Evolutionary conservation across 2,797 vertebrate genomes (phyloP).

Genomic region (Oreochromis grahami): DNA sequence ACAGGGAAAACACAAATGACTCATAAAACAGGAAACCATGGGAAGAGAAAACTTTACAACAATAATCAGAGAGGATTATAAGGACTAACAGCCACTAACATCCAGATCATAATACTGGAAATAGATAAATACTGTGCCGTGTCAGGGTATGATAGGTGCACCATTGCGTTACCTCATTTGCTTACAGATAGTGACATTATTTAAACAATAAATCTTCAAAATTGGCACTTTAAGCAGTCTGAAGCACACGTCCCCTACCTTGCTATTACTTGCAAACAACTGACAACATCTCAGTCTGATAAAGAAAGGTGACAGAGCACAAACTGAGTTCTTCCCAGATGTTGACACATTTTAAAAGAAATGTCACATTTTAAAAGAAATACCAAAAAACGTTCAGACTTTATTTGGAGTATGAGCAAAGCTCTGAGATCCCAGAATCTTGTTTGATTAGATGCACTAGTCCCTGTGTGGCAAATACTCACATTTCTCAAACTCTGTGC

Average conservation of each 20-base stretch:
- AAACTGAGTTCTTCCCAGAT: background rate
- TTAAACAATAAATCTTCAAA: background rate
- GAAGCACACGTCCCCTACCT: background rate
- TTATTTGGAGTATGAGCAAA: background rate
- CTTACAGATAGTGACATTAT: background rate
- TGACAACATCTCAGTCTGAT: background rate
- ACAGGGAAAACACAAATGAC: background rate
- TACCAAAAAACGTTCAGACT: background rate
- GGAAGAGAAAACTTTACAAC: background rate
- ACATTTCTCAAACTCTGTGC: background rate
- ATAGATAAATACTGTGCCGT: background rate
- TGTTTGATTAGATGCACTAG: background rate
- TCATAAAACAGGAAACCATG: background rate
- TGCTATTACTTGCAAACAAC: background rate
- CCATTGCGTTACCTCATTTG: background rate
- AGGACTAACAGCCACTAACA: background rate
- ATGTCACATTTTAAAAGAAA: background rate
- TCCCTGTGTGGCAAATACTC: background rate
- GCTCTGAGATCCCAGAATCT: background rate
- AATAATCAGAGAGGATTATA: background rate
- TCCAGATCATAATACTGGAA: background rate
- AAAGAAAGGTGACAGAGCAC: background rate
- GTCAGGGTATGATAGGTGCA: background rate
- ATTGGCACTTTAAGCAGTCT: background rate
- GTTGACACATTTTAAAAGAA: background rate